These are phyloP conservation scores for Calephelis nemesis DNA, from an alignment of 1,140 invertebrate genomes.

Conservation along the genomic window DNA sequence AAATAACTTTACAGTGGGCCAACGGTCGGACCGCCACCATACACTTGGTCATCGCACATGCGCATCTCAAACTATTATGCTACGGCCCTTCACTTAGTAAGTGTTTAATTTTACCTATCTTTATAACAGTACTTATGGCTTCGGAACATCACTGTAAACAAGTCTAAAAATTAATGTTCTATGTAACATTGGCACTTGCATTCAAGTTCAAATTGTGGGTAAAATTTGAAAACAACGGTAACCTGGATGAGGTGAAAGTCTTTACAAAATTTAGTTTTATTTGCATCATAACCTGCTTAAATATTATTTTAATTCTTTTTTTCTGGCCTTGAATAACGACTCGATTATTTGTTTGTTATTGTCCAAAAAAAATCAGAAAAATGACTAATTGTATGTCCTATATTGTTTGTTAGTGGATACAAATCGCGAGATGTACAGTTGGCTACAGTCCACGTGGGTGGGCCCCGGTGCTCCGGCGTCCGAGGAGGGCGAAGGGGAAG, in stretches of 20 bases:
- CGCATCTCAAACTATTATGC: conserved; percentile 95
- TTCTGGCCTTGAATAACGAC: too few species aligned
- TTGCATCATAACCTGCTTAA: too few species aligned
- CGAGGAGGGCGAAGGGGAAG: conserved; percentile 87
- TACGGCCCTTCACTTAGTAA: conserved; percentile 83
- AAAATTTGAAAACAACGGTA: too few species aligned
- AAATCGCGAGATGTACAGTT: conserved; percentile 80
- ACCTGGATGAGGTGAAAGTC: too few species aligned
- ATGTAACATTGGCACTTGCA: too few species aligned
- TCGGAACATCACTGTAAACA: too few species aligned
- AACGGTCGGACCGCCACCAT: conserved; percentile 90
- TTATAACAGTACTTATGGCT: background rate
- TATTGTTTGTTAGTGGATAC: conserved; percentile 44
- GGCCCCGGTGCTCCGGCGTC: conserved; percentile 84
- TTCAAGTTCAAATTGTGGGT: too few species aligned
- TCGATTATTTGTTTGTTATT: too few species aligned
- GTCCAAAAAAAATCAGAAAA: too few species aligned
- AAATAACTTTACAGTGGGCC: conserved; percentile 90
- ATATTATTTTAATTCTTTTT: too few species aligned
- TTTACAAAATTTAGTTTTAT: too few species aligned
- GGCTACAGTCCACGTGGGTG: conserved; percentile 90
- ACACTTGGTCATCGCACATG: conserved; percentile 94
- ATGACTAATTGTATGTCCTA: background rate
- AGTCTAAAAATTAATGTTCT: too few species aligned
- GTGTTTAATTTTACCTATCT: conserved; percentile 19